Evolutionary conservation across 2,113 vertebrate species (phyloP).

Genomic region (Petroica traversi): DNA sequence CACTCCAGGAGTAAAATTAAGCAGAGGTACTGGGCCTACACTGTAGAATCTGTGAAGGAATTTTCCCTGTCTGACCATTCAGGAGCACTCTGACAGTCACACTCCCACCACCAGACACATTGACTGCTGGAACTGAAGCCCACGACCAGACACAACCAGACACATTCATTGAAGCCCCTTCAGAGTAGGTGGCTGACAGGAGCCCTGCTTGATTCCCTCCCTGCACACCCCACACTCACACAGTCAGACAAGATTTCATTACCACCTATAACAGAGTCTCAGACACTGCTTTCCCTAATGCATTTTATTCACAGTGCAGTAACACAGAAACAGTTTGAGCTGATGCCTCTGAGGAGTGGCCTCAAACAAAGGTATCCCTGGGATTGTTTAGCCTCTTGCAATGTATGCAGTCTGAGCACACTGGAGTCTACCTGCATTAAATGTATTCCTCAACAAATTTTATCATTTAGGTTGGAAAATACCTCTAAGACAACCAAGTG

Average conservation of each 20-base stretch:
- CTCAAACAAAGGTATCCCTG: not conserved
- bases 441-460: not conserved
- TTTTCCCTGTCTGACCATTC: not conserved
- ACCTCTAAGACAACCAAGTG: not conserved
- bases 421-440: not conserved
- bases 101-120: not conserved
- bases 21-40: not conserved
- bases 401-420: not conserved
- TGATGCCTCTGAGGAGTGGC: not conserved
- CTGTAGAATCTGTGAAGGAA: not conserved
- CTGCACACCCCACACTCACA: accelerated
- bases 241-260: not conserved
- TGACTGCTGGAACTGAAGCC: not conserved
- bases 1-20: not conserved
- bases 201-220: not conserved
- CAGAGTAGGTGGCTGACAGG: not conserved
- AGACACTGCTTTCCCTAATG: not conserved
- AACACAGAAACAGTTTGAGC: not conserved
- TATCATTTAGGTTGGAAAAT: not conserved
- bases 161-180: not conserved
- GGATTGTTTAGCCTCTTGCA: not conserved
- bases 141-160: not conserved
- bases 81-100: not conserved
- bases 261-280: not conserved
- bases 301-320: not conserved